Evolutionary conservation across 1,140 invertebrate genomes (phyloP).

Genomic region (Daktulosphaira vitifoliae): DNA sequence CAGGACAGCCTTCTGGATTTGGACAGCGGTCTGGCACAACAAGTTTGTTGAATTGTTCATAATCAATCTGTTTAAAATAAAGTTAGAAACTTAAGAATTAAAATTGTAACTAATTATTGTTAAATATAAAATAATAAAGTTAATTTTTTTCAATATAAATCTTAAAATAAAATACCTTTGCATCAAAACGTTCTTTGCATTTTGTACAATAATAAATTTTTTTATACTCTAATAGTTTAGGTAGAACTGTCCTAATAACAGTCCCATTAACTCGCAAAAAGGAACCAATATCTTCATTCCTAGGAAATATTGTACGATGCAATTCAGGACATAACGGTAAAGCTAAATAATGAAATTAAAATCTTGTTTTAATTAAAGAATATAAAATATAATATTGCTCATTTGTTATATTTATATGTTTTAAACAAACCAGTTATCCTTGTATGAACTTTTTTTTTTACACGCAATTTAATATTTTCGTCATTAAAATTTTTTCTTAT

Average conservation of each 20-base stretch:
- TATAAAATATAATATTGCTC: neutral
- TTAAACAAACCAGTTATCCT: conserved; percentile 45
- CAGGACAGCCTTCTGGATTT: conserved; percentile 52
- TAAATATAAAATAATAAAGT: neutral
- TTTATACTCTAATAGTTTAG: conserved; percentile 67
- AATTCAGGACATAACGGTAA: conserved; percentile 53
- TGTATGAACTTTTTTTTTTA: conserved; percentile 61
- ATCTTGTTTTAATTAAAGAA: neutral
- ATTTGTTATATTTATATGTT: neutral
- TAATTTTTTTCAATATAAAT: too few species aligned
- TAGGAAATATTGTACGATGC: conserved; percentile 52
- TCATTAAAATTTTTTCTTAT: conserved; percentile 46
- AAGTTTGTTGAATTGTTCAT: conserved; percentile 57
- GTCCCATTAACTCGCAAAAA: conserved; percentile 60
- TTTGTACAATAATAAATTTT: conserved; percentile 66
- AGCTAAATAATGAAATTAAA: conserved; percentile 44
- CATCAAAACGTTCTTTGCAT: conserved; percentile 58
- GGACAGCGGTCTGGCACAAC: conserved; percentile 52
- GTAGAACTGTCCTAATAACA: conserved; percentile 62
- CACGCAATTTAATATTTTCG: conserved; percentile 39
- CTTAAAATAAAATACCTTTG: conserved; percentile 48
- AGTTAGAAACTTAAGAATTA: conserved; percentile 16
- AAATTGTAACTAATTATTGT: neutral
- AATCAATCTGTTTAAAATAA: conserved; percentile 46
- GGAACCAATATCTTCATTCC: conserved; percentile 55